Evolutionary conservation across 2,797 vertebrate species (phyloP).

Genomic region (Sebastes diploproa): DNA sequence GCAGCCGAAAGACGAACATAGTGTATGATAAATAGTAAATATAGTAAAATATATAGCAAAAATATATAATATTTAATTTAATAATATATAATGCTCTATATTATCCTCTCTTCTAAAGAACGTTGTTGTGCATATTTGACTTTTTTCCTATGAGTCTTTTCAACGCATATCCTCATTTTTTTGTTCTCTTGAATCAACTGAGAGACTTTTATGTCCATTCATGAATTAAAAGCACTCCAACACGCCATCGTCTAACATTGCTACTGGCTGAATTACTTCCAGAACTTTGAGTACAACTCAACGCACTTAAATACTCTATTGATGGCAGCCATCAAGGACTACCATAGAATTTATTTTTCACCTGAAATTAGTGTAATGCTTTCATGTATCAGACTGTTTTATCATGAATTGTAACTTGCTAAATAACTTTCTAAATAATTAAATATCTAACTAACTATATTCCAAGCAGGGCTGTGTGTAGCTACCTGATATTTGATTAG

Average conservation of each 20-base stretch:
- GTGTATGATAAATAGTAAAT: neutral
- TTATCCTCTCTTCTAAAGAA: neutral
- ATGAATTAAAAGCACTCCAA: neutral
- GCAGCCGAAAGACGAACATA: too few relatives aligned
- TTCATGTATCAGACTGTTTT: neutral
- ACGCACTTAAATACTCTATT: neutral
- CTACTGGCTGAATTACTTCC: neutral
- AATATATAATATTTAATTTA: too few relatives aligned
- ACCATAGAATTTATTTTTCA: neutral
- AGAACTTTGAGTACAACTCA: neutral
- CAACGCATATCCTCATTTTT: neutral
- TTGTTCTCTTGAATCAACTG: neutral
- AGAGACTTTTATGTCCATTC: neutral
- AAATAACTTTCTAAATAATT: neutral
- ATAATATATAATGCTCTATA: neutral
- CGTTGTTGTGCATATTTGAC: too few relatives aligned
- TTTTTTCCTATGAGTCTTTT: neutral
- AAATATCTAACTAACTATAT: neutral
- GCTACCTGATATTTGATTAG: slow-evolving; percentile 16
- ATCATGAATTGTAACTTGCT: neutral
- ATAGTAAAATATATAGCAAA: neutral
- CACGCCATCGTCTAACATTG: neutral
- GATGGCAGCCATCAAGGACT: neutral
- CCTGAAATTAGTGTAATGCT: neutral
- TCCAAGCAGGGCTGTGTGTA: neutral